phyloP scores from a whole-genome alignment of 1,140 invertebrate species.

The Drosophila rhopaloa region DNA sequence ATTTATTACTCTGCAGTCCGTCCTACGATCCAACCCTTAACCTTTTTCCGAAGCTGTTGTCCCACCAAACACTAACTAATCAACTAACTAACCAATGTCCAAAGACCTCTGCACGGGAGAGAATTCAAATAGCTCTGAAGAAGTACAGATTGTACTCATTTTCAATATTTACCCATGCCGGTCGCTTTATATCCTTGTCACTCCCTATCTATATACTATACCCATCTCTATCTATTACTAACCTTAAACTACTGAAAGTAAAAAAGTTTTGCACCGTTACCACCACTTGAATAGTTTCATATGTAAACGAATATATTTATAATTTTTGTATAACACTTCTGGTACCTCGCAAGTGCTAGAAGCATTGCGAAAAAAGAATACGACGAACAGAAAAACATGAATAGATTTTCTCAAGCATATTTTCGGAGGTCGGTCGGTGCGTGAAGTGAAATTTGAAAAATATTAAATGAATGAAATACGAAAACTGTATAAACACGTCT shows the following conservation, averaged over 20 bases:
- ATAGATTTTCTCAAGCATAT: conserved; percentile 85
- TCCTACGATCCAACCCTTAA: conserved; percentile 20
- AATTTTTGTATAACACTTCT: conserved; percentile 28
- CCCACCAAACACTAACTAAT: conserved; percentile 11
- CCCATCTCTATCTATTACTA: conserved; percentile 49
- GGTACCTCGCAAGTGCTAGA: conserved; percentile 15
- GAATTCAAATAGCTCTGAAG: background rate
- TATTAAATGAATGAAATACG: conserved; percentile 4
- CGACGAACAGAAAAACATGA: conserved; percentile 66
- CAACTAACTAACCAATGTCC: conserved; percentile 26
- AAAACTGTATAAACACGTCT: conserved; percentile 29
- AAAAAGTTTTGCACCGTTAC: conserved; percentile 80
- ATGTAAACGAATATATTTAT: conserved; percentile 33
- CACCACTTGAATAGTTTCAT: conserved; percentile 71
- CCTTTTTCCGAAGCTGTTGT: conserved; percentile 19
- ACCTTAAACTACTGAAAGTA: conserved; percentile 41
- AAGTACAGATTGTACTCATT: conserved; percentile 7
- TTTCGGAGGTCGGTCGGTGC: conserved; percentile 82
- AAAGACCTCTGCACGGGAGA: background rate
- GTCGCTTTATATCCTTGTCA: conserved; percentile 9
- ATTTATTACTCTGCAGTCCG: conserved; percentile 9
- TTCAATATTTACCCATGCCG: conserved; percentile 8
- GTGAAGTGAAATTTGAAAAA: conserved; percentile 44
- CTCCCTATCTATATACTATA: conserved; percentile 10
- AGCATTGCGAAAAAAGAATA: conserved; percentile 36